These are phyloP conservation scores for Mixornis gularis DNA, from an alignment of 2,113 vertebrate genomes.

Conservation along the genomic window DNA sequence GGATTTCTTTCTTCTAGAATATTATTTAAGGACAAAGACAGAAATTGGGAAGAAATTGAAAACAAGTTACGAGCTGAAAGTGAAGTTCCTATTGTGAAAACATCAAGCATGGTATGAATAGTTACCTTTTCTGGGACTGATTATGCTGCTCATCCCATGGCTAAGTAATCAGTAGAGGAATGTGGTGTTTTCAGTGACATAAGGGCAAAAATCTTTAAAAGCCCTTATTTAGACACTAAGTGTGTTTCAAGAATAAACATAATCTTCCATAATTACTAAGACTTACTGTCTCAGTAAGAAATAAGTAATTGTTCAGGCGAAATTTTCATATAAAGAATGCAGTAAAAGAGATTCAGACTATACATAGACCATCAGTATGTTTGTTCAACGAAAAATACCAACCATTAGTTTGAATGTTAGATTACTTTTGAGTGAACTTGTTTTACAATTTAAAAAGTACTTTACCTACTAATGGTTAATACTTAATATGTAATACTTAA, in stretches of 20 bases:
- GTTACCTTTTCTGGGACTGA: not conserved
- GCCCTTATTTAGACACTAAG: not conserved
- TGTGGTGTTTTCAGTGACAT: not conserved
- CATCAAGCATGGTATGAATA: constrained; percentile 89
- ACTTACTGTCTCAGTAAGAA: not conserved
- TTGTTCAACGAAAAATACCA: not conserved
- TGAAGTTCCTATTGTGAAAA: constrained; percentile 93
- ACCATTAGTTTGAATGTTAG: not conserved
- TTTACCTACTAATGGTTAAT: not conserved
- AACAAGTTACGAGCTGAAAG: constrained; percentile 88
- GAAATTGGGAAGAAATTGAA: constrained; percentile 97
- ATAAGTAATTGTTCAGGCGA: not conserved
- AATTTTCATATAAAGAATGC: not conserved
- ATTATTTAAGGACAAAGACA: constrained; percentile 95
- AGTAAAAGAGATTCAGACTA: not conserved
- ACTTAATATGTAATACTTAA: not conserved
- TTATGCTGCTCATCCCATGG: not conserved
- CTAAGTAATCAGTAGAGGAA: not conserved
- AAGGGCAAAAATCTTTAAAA: not conserved
- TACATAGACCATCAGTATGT: not conserved
- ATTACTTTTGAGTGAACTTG: not conserved
- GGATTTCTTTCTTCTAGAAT: constrained; percentile 77
- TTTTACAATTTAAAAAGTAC: not conserved
- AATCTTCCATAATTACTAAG: not conserved
- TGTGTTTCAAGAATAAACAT: not conserved